Conservation (phyloP, 1,140 invertebrate species). For the Panagrolaimus sp. region DNA sequence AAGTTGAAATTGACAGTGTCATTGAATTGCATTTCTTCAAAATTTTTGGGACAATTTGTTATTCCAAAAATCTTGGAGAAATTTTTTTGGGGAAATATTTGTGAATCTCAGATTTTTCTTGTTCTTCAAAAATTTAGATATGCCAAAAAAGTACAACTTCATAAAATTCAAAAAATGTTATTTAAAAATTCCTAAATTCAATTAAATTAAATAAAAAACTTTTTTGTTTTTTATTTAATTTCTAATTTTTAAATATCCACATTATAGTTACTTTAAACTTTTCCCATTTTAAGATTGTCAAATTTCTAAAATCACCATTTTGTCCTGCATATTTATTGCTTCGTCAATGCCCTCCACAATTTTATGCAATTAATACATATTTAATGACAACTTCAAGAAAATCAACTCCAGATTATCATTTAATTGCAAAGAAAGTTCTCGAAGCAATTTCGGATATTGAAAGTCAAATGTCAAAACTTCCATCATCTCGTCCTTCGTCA, state of each 20-base stretch:
- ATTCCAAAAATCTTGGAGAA: not conserved
- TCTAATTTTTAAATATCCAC: too few relatives aligned
- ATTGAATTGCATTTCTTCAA: too few relatives aligned
- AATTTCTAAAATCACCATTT: slow-evolving; percentile 17
- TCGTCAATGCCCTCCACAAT: slow-evolving; percentile 24
- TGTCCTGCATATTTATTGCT: slow-evolving; percentile 17
- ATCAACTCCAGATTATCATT: not conserved
- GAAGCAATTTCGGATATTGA: slow-evolving; percentile 6
- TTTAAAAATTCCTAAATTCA: too few relatives aligned
- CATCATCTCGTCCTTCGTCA: too few relatives aligned
- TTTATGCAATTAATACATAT: slow-evolving; percentile 24
- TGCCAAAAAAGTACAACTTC: too few relatives aligned
- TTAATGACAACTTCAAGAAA: slow-evolving; percentile 7
- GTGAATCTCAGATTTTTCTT: too few relatives aligned
- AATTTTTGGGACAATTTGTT: too few relatives aligned
- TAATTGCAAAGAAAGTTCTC: not conserved
- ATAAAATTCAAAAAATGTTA: too few relatives aligned
- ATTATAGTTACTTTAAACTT: too few relatives aligned
- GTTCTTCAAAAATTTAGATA: too few relatives aligned
- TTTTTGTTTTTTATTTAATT: not conserved
- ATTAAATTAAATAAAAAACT: not conserved
- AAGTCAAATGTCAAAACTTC: not conserved
- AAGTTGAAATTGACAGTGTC: too few relatives aligned
- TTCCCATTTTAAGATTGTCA: slow-evolving; percentile 12
- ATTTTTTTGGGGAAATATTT: too few relatives aligned